Conservation (phyloP, 2,113 vertebrate genomes). For the Oreotrochilus melanogaster region DNA sequence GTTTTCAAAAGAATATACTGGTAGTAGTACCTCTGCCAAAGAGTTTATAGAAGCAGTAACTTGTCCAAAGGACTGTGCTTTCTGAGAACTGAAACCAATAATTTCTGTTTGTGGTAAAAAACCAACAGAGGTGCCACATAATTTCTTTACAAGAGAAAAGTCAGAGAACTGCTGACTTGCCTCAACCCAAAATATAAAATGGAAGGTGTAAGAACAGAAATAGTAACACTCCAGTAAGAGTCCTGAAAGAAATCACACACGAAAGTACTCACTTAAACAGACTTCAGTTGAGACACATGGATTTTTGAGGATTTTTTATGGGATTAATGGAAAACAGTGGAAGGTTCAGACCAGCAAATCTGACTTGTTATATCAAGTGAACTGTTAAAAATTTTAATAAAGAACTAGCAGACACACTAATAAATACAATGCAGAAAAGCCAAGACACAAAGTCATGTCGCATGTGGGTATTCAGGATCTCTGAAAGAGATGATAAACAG, state of each 20-base stretch:
- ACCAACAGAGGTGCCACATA: background rate
- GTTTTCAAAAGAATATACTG: background rate
- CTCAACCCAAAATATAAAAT: background rate
- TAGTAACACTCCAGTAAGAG: background rate
- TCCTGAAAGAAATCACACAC: background rate
- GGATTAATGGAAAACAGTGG: background rate
- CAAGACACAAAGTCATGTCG: background rate
- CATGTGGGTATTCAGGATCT: background rate
- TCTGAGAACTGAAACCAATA: background rate
- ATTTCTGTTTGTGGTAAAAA: background rate
- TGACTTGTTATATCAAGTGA: background rate
- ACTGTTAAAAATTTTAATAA: background rate
- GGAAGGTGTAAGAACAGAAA: background rate
- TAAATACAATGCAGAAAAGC: background rate
- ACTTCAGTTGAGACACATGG: background rate
- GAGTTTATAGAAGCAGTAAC: background rate
- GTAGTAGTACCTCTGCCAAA: rapidly evolving
- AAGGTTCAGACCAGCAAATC: background rate
- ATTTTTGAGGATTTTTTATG: background rate
- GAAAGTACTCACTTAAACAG: background rate
- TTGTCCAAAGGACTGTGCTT: background rate
- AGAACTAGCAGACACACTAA: background rate
- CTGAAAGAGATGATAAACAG: background rate
- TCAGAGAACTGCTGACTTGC: background rate
- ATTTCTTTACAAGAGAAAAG: background rate